Evolutionary conservation across 2,113 vertebrate species (phyloP).

Genomic region (Micronisus gabar): DNA sequence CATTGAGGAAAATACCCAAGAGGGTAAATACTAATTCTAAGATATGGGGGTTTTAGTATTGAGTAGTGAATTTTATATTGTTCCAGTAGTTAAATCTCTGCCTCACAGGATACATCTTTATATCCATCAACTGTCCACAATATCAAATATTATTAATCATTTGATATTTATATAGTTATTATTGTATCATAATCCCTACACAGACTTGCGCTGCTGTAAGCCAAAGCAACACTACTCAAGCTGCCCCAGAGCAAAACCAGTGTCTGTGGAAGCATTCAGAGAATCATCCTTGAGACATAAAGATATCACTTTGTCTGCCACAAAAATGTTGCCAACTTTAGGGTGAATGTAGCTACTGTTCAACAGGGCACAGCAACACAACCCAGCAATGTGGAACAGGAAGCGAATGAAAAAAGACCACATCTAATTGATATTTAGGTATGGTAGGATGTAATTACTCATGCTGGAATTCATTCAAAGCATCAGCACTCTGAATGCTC

Average conservation of each 20-base stretch:
- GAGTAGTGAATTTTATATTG: background rate
- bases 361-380: background rate
- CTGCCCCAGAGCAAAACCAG: background rate
- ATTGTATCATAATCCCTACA: background rate
- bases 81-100: background rate
- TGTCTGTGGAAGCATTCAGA: background rate
- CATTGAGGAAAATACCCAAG: background rate
- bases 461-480: constrained; percentile 42
- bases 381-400: constrained; percentile 1
- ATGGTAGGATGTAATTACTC: constrained; percentile 33
- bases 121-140: background rate
- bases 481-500: background rate
- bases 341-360: constrained; percentile 54
- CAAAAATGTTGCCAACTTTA: background rate
- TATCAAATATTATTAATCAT: background rate
- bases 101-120: background rate
- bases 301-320: constrained; percentile 28
- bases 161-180: background rate
- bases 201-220: background rate
- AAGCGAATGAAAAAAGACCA: background rate
- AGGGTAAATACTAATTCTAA: background rate
- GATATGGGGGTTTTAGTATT: background rate
- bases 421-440: constrained; percentile 44
- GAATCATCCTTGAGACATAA: background rate
- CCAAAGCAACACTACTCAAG: background rate